These are phyloP conservation scores for Xestia xanthographa DNA, from an alignment of 2,888 invertebrate genomes.

Conservation along the genomic window DNA sequence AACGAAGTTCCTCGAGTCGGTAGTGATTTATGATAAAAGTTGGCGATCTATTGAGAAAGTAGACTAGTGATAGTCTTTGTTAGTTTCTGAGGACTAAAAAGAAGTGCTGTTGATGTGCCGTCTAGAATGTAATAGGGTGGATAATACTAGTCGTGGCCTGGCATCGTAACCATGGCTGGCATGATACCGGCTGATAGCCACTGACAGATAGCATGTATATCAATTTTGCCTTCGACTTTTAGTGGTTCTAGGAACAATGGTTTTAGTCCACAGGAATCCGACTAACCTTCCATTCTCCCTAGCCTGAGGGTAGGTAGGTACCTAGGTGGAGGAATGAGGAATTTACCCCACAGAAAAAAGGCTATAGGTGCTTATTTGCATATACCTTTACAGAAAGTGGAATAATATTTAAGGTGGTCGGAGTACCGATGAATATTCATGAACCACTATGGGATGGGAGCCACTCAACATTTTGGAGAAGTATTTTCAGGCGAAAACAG, in stretches of 20 bases:
- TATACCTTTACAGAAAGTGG: slow-evolving; percentile 6
- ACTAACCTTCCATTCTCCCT: neutral
- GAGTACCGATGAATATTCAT: slow-evolving; percentile 41
- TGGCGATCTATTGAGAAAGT: slow-evolving; percentile 36
- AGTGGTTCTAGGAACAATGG: neutral
- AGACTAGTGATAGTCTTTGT: slow-evolving; percentile 22
- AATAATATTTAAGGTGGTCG: slow-evolving; percentile 32
- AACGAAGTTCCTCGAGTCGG: slow-evolving; percentile 35
- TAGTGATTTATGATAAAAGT: slow-evolving; percentile 53
- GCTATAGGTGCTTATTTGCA: neutral
- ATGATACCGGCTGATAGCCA: neutral
- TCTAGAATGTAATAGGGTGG: neutral
- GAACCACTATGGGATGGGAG: slow-evolving; percentile 7
- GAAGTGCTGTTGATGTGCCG: neutral
- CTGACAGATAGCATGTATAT: neutral
- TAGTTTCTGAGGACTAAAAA: slow-evolving; percentile 11
- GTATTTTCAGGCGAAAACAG: neutral
- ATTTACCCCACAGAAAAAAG: no score
- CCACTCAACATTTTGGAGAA: slow-evolving; percentile 14
- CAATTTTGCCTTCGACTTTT: neutral
- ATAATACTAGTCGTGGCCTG: neutral
- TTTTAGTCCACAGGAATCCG: neutral
- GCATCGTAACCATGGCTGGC: neutral
- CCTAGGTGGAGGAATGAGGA: neutral
- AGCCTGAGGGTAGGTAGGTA: neutral